These are phyloP conservation scores for Aphelocoma coerulescens DNA, from an alignment of 2,113 vertebrate species.

Conservation along the genomic window DNA sequence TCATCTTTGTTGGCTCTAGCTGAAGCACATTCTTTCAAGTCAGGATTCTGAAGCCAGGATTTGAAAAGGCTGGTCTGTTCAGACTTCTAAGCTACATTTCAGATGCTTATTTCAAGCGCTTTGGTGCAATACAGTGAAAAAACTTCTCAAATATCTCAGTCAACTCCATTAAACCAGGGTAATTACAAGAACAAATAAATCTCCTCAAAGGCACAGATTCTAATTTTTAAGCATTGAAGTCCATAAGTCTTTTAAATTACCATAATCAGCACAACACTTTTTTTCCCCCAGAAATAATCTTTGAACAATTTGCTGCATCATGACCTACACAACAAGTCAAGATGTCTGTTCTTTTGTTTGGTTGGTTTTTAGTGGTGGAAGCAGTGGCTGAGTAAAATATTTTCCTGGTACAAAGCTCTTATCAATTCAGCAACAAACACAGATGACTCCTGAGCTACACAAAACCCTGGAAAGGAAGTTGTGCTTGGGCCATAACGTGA, in stretches of 20 bases:
- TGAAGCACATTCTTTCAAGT: background rate
- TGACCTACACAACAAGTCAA: background rate
- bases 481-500: background rate
- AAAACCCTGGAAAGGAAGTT: background rate
- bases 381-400: background rate
- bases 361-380: background rate
- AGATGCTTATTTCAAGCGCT: background rate
- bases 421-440: background rate
- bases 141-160: background rate
- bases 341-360: background rate
- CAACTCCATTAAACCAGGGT: background rate
- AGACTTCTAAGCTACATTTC: background rate
- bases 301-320: background rate
- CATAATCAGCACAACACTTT: background rate
- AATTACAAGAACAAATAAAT: background rate
- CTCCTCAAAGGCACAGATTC: background rate
- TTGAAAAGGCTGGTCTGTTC: background rate
- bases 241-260: background rate
- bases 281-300: background rate
- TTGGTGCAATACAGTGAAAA: background rate
- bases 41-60: background rate
- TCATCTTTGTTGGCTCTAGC: background rate
- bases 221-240: background rate
- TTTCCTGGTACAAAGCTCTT: background rate
- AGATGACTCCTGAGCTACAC: background rate